Evolutionary conservation across 2,797 vertebrate species (phyloP), one percentile per base, ranked within the genome.

Genomic region (Amblyopsis hoosieri): DNA sequence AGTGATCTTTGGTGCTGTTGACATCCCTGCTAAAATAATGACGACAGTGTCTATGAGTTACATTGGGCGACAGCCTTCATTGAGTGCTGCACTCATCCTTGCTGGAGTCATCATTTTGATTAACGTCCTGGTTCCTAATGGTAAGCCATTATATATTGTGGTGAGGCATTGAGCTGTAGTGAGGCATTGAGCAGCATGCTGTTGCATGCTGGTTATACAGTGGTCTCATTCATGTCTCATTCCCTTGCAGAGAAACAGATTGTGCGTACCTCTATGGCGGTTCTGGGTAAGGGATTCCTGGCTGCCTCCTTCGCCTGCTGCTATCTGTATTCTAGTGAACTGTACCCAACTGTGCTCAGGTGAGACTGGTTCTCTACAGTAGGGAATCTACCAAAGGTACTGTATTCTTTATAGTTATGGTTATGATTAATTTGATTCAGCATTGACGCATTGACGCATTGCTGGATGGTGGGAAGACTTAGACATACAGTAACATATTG

Each of bases 201-300:
- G 48, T 12, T 12, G 12, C 2, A 14, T 14, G 6, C n/a, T 19
- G 14, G 19, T 17, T 9, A 13, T 4, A 6, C 0, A 48, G 6
- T 45, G 8, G 60, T 45, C 2, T 60, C 7, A 64, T 42, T 23
- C 1, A 15, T 60, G 4, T 75, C 52, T 2, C 4, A 6, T 19
- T 52, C 11, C 9, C 75, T n/a, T 74, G 61, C 81, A 98, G 97
- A 97, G 3, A 65, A 92, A 45, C 88, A 86, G 76, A 84, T 66
- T 0, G 0, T 92, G 9, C 94, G 94, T 13, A 97, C 95, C 0
- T 78, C 75, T 3, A 61, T 99, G 83, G 95, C 96, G 4, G 97
- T 96, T 11, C 2, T 96, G 42, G 97, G 96, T 23, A 98, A 99
- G 83, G 97, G 96, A 4, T 96, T 94, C n/a, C 86, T 98, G 0